Evolutionary conservation across 2,888 invertebrate genomes (phyloP).

Genomic region (Osmoderma eremita): DNA sequence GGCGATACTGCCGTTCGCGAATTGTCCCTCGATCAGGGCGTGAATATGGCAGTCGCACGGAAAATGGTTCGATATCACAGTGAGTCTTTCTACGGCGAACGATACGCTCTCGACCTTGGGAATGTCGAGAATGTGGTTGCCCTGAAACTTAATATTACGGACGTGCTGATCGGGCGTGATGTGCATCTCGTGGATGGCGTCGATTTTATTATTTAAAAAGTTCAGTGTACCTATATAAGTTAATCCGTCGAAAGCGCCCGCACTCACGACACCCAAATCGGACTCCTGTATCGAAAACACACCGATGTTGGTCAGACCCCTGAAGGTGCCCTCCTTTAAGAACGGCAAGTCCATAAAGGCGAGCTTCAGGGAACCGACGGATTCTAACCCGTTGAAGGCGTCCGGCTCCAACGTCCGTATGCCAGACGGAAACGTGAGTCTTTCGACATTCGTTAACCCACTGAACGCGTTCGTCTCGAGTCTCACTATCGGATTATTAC

Average conservation of each 20-base stretch:
- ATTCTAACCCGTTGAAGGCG: conserved; percentile 83
- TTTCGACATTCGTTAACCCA: conserved; percentile 83
- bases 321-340: conserved; percentile 77
- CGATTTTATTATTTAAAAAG: conserved; percentile 86
- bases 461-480: conserved; percentile 87
- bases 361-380: conserved; percentile 82
- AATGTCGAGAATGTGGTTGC: conserved; percentile 84
- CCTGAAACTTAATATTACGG: conserved; percentile 77
- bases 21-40: conserved; percentile 78
- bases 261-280: conserved; percentile 78
- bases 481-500: conserved; percentile 84
- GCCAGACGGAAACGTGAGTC: conserved; percentile 85
- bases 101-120: conserved; percentile 75
- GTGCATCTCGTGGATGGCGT: conserved; percentile 80
- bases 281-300: conserved; percentile 83
- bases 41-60: conserved; percentile 89
- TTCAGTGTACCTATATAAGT: conserved; percentile 77
- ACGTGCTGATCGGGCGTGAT: conserved; percentile 78
- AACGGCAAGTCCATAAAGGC: conserved; percentile 85
- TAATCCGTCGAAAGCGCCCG: conserved; percentile 81
- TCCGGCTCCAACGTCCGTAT: conserved; percentile 79
- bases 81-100: conserved; percentile 77
- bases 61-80: conserved; percentile 82
- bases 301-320: conserved; percentile 79
- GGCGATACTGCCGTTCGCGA: conserved; percentile 73